Percentiles rank a stretch among this genome's conserved stretches.
phyloP scores from a whole-genome alignment of 2,888 invertebrate species.

The Criorhina ranunculi region DNA sequence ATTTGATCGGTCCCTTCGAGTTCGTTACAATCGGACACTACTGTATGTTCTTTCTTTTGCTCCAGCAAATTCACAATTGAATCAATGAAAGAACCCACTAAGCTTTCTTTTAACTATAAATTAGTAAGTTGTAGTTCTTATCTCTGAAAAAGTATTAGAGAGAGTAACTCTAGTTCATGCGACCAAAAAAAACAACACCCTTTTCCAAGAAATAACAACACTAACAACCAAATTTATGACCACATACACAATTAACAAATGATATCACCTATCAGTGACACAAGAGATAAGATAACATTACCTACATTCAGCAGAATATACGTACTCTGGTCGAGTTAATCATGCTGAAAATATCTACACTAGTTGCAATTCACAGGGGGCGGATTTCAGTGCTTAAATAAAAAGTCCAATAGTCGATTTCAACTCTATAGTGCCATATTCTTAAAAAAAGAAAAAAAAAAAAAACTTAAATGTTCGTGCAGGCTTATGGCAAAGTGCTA shows the following conservation, averaged over 20 bases:
- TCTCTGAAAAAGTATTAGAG: not conserved
- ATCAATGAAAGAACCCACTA: not conserved
- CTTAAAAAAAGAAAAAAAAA: slow-evolving; percentile 33
- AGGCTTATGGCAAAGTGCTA: slow-evolving; percentile 30
- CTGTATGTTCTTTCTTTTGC: no score
- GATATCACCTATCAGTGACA: slow-evolving; percentile 62
- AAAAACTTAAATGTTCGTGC: slow-evolving; percentile 56
- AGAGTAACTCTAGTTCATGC: no score
- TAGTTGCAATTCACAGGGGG: slow-evolving; percentile 64
- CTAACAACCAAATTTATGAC: slow-evolving; percentile 13
- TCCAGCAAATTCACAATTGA: no score
- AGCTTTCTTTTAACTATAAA: not conserved
- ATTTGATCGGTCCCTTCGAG: no score
- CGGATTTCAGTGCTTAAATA: slow-evolving; percentile 56
- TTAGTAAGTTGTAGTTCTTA: not conserved
- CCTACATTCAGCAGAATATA: slow-evolving; percentile 52
- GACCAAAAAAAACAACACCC: slow-evolving; percentile 20
- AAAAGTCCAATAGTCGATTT: slow-evolving; percentile 31
- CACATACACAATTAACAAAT: slow-evolving; percentile 18
- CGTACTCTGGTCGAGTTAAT: slow-evolving; percentile 40
- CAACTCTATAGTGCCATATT: slow-evolving; percentile 48
- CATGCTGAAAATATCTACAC: slow-evolving; percentile 60
- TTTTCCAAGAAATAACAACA: slow-evolving; percentile 47
- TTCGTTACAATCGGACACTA: no score
- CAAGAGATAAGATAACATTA: slow-evolving; percentile 69